Evolutionary conservation across 2,797 vertebrate species (phyloP).

Genomic region (Ceryle rudis): DNA sequence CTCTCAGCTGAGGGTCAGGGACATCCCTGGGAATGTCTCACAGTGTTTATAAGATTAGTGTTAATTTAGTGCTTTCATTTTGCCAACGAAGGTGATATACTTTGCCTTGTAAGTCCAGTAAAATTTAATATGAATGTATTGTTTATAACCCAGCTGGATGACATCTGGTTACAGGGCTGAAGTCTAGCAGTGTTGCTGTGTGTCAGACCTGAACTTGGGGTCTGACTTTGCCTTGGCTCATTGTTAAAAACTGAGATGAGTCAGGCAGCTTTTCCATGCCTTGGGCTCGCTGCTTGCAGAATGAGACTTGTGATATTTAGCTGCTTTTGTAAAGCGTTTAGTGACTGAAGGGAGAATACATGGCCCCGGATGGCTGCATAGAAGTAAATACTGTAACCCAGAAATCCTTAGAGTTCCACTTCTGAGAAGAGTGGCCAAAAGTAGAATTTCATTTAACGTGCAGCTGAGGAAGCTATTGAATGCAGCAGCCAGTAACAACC

Average conservation of each 20-base stretch:
- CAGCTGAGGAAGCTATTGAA: not conserved
- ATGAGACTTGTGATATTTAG: not conserved
- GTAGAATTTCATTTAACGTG: not conserved
- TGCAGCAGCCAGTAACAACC: not conserved
- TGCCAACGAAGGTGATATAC: not conserved
- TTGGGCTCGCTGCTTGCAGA: not conserved
- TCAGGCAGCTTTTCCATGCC: not conserved
- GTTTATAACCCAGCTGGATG: not conserved
- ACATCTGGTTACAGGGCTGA: not conserved
- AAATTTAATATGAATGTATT: not conserved
- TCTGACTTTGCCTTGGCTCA: not conserved
- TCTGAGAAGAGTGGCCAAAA: not conserved
- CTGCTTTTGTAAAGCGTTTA: not conserved
- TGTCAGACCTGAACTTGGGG: not conserved
- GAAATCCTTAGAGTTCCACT: not conserved
- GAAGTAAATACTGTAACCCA: not conserved
- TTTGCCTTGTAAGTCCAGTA: not conserved
- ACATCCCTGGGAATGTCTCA: not conserved
- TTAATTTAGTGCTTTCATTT: not conserved
- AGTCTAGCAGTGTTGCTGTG: not conserved
- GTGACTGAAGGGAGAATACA: not conserved
- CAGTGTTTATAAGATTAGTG: not conserved
- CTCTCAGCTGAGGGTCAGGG: not conserved
- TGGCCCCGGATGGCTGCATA: not conserved
- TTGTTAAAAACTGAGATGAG: accelerated